These are phyloP conservation scores for Yponomeuta plumbellus DNA, from an alignment of 2,888 invertebrate genomes.

Conservation along the genomic window DNA sequence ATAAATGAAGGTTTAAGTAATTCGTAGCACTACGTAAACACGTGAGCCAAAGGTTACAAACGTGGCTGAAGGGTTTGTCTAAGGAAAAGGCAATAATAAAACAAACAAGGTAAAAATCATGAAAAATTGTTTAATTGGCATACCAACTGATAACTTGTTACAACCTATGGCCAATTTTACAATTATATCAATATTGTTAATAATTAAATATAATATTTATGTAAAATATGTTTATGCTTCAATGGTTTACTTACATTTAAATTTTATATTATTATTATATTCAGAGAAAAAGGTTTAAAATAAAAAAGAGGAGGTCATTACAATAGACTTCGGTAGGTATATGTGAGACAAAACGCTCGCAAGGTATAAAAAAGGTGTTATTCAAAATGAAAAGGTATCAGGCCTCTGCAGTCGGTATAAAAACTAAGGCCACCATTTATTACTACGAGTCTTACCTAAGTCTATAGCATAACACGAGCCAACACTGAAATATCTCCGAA, in stretches of 20 bases:
- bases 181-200: conserved; percentile 76
- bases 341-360: conserved; percentile 55
- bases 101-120: conserved; percentile 67
- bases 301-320: conserved; percentile 55
- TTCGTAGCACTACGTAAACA: too few species aligned
- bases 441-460: conserved; percentile 51
- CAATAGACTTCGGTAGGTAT: conserved; percentile 58
- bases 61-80: too few species aligned
- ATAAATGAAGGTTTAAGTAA: too few species aligned
- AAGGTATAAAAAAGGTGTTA: conserved; percentile 35
- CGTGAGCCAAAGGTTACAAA: too few species aligned
- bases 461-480: conserved; percentile 8
- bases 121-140: conserved; percentile 77
- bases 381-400: conserved; percentile 33
- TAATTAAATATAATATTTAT: conserved; percentile 76
- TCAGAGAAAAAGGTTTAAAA: conserved; percentile 60
- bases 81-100: conserved; percentile 32
- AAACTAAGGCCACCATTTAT: conserved; percentile 71
- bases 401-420: conserved; percentile 47
- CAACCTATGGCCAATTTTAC: conserved; percentile 76
- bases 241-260: conserved; percentile 75
- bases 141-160: conserved; percentile 74
- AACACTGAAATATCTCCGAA: not conserved
- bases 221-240: conserved; percentile 75
- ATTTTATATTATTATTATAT: conserved; percentile 74